These are phyloP conservation scores for Candidula unifasciata DNA, from an alignment of 2,888 invertebrate genomes.

Conservation along the genomic window DNA sequence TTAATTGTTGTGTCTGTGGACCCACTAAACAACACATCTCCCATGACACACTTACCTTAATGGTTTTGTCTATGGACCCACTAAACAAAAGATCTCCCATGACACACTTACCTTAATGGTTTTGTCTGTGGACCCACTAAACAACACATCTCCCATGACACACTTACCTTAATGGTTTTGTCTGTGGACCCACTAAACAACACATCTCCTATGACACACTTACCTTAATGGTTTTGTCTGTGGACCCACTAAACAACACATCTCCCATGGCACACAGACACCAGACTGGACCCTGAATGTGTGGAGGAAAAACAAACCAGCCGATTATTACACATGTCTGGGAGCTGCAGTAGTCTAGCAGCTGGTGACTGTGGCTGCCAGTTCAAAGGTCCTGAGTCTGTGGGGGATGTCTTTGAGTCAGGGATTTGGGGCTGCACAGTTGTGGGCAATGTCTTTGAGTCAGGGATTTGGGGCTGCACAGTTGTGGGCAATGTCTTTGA, in stretches of 20 bases:
- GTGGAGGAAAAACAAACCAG: no score
- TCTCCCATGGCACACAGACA: conserved; percentile 76
- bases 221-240: conserved; percentile 77
- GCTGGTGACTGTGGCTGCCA: no score
- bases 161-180: conserved; percentile 77
- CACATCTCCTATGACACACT: conserved; percentile 72
- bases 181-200: conserved; percentile 78
- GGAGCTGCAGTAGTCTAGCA: no score
- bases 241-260: conserved; percentile 76
- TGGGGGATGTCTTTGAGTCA: no score
- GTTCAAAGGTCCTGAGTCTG: no score
- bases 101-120: conserved; percentile 76
- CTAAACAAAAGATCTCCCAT: conserved; percentile 76
- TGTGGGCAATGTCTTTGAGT: no score
- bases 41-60: conserved; percentile 76
- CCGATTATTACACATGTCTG: no score
- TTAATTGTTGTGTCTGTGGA: conserved; percentile 78
- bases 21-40: conserved; percentile 76
- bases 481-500: no score
- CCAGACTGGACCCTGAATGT: conserved; percentile 76
- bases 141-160: conserved; percentile 75
- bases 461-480: no score
- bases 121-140: conserved; percentile 78
- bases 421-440: no score
- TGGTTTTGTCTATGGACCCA: conserved; percentile 77